phyloP scores from a whole-genome alignment of 2,888 invertebrate species.

The Myathropa florea region DNA sequence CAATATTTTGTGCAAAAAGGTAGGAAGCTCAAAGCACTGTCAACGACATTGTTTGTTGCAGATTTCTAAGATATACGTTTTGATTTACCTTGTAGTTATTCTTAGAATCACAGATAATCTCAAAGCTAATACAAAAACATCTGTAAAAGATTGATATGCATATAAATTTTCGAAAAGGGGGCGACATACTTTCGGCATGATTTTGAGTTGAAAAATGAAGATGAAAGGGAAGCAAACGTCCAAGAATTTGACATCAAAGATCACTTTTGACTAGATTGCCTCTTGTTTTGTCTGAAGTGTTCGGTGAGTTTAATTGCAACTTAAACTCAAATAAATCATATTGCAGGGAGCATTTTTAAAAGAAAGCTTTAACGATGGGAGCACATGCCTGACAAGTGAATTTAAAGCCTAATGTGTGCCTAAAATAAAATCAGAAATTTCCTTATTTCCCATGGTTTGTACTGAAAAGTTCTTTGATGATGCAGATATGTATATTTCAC shows the following conservation, averaged over 20 bases:
- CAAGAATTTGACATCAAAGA: background rate
- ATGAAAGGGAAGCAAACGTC: background rate
- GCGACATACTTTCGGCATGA: background rate
- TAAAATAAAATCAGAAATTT: too few species aligned
- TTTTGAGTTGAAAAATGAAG: background rate
- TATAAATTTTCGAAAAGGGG: background rate
- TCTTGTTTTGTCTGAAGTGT: background rate
- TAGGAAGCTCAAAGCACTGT: background rate
- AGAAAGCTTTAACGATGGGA: too few species aligned
- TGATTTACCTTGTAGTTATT: background rate
- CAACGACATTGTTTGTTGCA: background rate
- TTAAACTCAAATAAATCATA: background rate
- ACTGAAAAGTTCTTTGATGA: too few species aligned
- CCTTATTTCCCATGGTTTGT: too few species aligned
- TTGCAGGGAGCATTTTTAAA: background rate
- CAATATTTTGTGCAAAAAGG: background rate
- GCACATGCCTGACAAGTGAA: too few species aligned
- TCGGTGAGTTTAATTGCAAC: background rate
- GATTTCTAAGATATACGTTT: background rate
- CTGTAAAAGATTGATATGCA: background rate
- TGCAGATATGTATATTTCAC: too few species aligned
- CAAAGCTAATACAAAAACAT: background rate
- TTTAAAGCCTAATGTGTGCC: too few species aligned
- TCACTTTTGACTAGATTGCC: background rate
- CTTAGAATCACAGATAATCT: background rate